Percentiles rank a stretch among this genome's conserved stretches.
Conservation (phyloP, 1,140 invertebrate genomes). For the Psilanteris sp. region DNA sequence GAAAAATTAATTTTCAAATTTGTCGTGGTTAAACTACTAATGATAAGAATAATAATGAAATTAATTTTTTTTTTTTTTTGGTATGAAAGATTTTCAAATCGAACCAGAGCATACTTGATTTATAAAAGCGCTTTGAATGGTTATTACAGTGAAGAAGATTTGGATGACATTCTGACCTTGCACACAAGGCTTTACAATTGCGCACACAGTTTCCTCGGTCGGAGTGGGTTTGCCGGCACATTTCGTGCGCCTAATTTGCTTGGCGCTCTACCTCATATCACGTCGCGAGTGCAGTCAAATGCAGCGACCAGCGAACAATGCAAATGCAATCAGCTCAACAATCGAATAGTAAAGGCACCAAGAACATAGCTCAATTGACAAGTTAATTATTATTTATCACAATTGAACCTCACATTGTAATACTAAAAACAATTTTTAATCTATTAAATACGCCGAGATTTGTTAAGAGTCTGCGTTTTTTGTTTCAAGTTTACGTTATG, state of each 20-base stretch:
- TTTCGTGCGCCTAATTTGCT: slow-evolving; percentile 75
- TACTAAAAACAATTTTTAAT: too few relatives aligned
- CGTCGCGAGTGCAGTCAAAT: slow-evolving; percentile 76
- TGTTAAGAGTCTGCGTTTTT: slow-evolving; percentile 5
- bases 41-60: too few relatives aligned
- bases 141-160: slow-evolving; percentile 81
- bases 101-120: too few relatives aligned
- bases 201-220: slow-evolving; percentile 83
- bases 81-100: too few relatives aligned
- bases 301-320: slow-evolving; percentile 73
- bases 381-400: too few relatives aligned
- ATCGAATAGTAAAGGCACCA: slow-evolving; percentile 69
- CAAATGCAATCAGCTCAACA: slow-evolving; percentile 74
- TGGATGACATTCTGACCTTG: slow-evolving; percentile 83
- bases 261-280: slow-evolving; percentile 78
- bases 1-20: too few relatives aligned
- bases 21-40: too few relatives aligned
- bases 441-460: too few relatives aligned
- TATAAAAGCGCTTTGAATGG: background rate
- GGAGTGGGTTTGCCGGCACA: slow-evolving; percentile 77
- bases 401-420: too few relatives aligned
- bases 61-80: too few relatives aligned
- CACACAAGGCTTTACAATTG: slow-evolving; percentile 84
- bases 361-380: slow-evolving; percentile 69
- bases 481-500: too few relatives aligned